Evolutionary conservation across 2,888 invertebrate species (phyloP).

Genomic region (Caenorhabditis zanzibari): DNA sequence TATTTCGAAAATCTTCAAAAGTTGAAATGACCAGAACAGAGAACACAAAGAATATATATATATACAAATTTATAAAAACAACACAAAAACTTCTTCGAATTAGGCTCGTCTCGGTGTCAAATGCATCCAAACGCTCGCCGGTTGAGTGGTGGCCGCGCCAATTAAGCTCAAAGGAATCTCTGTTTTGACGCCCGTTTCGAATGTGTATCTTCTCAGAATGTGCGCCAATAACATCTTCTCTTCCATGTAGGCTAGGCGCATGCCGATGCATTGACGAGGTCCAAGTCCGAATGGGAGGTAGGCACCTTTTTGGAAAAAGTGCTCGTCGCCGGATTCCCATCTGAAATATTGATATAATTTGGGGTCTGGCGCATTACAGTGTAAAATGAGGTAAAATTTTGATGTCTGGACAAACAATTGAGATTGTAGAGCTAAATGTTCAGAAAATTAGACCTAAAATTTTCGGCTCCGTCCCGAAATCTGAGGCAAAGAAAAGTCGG

Average conservation of each 20-base stretch:
- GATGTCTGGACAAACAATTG: no score
- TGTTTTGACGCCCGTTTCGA: slow-evolving; percentile 57
- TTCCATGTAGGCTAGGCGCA: slow-evolving; percentile 79
- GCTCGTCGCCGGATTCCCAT: slow-evolving; percentile 30
- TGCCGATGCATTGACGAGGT: slow-evolving; percentile 79
- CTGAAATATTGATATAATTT: slow-evolving; percentile 1
- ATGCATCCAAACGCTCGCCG: slow-evolving; percentile 35
- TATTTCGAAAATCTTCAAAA: background rate
- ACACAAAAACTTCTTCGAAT: background rate
- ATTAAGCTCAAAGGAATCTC: slow-evolving; percentile 44
- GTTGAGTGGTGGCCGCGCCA: slow-evolving; percentile 33
- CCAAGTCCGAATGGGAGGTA: slow-evolving; percentile 77
- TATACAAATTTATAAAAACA: background rate
- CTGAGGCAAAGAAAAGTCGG: no score
- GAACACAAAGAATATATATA: slow-evolving; percentile 8
- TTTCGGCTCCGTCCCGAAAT: no score
- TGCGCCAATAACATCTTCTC: slow-evolving; percentile 75
- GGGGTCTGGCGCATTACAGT: no score
- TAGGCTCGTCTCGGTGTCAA: slow-evolving; percentile 15
- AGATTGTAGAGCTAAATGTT: no score
- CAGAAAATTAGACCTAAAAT: no score
- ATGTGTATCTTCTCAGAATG: slow-evolving; percentile 70
- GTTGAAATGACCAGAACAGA: background rate
- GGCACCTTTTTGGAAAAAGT: slow-evolving; percentile 25
- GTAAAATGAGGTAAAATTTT: no score